Evolutionary conservation across 2,888 invertebrate genomes (phyloP), one percentile per base, ranked within the genome.

Genomic region (Drosophila nigritarsus): DNA sequence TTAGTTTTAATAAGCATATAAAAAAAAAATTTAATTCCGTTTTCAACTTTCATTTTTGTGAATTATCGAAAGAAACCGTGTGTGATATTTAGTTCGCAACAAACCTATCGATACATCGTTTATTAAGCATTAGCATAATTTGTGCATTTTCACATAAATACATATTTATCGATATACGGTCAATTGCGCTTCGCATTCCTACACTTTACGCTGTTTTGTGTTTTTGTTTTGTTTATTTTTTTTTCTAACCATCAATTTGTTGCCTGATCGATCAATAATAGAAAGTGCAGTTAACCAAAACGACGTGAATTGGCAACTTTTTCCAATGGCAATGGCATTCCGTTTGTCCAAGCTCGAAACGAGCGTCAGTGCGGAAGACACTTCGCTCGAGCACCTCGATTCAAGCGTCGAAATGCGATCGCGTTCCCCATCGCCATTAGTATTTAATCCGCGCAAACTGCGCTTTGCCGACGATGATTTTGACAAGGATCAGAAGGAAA

Each of bases 401-500:
- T 90, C 90, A 2, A 92, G 92, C 73, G 82, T 91, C 62, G 91
- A 92, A 69, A 89, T 92, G 90, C 78, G 78, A 62, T 91, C 92
- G 15, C 91, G 89, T 30, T 80, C 92, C 1, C 90, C 91, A 8
- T 90, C 92, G n/a, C 91, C 91, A 38, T 80, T 84, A 64, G 36
- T 82, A 38, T 92, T 92, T 34, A 89, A 92, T 75, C 93, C 93
- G 20, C 84, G 93, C 38, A 93, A 92, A 68, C 68, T 93, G 48
- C 88, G 89, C 27, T 93, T 93, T 80, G 92, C 87, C n/a, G 91
- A 92, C 20, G 92, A 93, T 36, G 89, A 81, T 15, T 77, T 74
- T 82, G 83, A 84, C 64, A 87, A 90, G 75, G 91, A 91, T 68
- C 30, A 38, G 32, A 78, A 65, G 34, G 75, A 89, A 27, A 87